Conservation (phyloP, 2,797 vertebrate species). For the Muraenolepis orangiensis region DNA sequence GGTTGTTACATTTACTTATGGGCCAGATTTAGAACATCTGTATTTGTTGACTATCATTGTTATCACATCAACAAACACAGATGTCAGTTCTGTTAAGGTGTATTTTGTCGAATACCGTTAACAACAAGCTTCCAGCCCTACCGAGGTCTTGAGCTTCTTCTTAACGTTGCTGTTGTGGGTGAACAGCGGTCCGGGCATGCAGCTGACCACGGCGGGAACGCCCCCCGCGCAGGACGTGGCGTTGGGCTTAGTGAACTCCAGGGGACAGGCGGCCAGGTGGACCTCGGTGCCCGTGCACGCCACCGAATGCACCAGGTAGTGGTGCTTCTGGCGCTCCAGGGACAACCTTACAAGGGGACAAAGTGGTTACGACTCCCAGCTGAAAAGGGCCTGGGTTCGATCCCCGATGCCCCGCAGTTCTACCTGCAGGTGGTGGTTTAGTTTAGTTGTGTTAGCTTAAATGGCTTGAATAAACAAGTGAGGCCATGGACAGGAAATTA, state of each 20-base stretch:
- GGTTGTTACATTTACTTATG: no score
- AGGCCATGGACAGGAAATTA: no score
- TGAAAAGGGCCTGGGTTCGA: background rate
- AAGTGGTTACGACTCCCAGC: background rate
- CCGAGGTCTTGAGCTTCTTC: conserved; percentile 78
- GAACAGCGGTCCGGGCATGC: conserved; percentile 82
- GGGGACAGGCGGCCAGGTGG: conserved; percentile 86
- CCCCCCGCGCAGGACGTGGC: conserved; percentile 76
- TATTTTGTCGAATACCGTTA: no score
- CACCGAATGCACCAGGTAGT: conserved; percentile 85
- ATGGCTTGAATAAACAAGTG: no score
- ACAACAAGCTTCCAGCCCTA: no score
- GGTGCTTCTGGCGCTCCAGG: conserved; percentile 79
- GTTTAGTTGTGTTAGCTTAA: background rate
- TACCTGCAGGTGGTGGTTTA: background rate
- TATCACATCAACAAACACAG: no score
- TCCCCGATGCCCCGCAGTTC: background rate
- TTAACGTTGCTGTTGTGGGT: conserved; percentile 64
- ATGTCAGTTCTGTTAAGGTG: no score
- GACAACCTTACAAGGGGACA: conserved; percentile 74
- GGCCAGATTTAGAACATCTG: no score
- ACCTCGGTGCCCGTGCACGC: conserved; percentile 84
- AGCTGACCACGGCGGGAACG: conserved; percentile 85
- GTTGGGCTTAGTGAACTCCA: conserved; percentile 84
- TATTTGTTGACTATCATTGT: background rate